Evolutionary conservation across 1,140 invertebrate species (phyloP).

Genomic region (Drosophila sechellia): DNA sequence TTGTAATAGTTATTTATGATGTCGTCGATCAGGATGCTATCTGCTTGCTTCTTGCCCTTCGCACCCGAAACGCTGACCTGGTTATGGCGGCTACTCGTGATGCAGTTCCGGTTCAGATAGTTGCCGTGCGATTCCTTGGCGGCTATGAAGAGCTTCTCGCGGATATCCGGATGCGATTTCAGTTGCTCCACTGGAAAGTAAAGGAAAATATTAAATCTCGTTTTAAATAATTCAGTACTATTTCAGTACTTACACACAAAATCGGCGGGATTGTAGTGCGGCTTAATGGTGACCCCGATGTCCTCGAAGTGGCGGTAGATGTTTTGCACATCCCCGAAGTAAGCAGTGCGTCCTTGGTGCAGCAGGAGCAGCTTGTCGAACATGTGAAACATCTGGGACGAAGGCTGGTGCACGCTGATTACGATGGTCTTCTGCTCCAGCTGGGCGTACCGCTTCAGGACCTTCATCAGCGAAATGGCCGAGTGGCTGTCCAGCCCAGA

Average conservation of each 20-base stretch:
- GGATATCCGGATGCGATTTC: constrained; percentile 89
- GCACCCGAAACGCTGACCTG: constrained; percentile 19
- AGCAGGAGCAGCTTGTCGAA: constrained; percentile 93
- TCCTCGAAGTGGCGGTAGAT: constrained; percentile 91
- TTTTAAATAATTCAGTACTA: not conserved
- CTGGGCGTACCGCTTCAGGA: constrained; percentile 90
- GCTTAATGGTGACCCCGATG: constrained; percentile 90
- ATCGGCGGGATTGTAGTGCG: constrained; percentile 94
- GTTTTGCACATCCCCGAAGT: constrained; percentile 91
- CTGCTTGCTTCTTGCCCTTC: constrained; percentile 56
- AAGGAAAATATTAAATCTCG: not conserved
- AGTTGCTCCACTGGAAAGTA: constrained; percentile 89
- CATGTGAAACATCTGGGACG: constrained; percentile 95
- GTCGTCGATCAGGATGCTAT: constrained; percentile 73
- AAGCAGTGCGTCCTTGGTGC: constrained; percentile 91
- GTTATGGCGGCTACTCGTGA: constrained; percentile 68
- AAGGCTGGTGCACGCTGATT: constrained; percentile 94
- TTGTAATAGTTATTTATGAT: constrained; percentile 81
- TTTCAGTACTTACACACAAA: constrained; percentile 90
- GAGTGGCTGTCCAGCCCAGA: constrained; percentile 94
- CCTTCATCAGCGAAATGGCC: constrained; percentile 90
- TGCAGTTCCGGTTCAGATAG: constrained; percentile 87
- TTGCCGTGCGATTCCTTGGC: constrained; percentile 85
- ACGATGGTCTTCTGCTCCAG: constrained; percentile 93
- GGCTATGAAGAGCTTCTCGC: constrained; percentile 89